Conservation (phyloP, 2,113 vertebrate species). For the Tychaedon coryphoeus region DNA sequence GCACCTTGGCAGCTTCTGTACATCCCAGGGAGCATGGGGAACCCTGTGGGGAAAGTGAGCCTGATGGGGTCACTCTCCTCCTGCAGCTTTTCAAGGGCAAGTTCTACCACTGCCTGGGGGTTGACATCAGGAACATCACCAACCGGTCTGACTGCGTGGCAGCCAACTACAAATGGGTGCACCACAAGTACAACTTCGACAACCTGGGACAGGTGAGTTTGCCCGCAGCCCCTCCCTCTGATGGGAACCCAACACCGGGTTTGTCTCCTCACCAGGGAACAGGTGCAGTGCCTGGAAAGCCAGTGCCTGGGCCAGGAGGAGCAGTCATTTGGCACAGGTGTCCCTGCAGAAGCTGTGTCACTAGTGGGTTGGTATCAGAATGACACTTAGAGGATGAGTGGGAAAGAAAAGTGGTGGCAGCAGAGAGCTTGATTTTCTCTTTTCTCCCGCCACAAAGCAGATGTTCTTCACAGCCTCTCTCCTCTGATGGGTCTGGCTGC, state of each 20-base stretch:
- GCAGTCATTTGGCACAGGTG: neutral
- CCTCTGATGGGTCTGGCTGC: neutral
- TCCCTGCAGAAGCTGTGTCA: neutral
- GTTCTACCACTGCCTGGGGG: conserved; percentile 94
- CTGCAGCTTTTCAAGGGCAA: conserved; percentile 96
- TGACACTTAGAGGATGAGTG: neutral
- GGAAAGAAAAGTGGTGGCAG: neutral
- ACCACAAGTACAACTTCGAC: conserved; percentile 99
- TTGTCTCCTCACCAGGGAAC: neutral
- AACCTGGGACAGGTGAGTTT: conserved; percentile 91
- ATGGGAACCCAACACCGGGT: neutral
- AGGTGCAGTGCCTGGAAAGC: neutral
- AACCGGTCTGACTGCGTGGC: conserved; percentile 93
- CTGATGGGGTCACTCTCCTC: neutral
- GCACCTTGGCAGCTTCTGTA: neutral
- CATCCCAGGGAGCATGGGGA: neutral
- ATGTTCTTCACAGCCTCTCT: neutral
- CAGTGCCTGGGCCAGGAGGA: neutral
- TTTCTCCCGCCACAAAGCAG: neutral
- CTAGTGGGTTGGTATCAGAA: neutral
- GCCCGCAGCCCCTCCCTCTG: neutral
- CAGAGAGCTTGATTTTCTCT: conserved; percentile 3
- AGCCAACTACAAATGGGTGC: conserved; percentile 96
- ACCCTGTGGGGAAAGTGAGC: neutral
- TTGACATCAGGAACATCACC: conserved; percentile 94